Evolutionary conservation across 2,113 vertebrate genomes (phyloP).

Genomic region (Varanus salvator): DNA sequence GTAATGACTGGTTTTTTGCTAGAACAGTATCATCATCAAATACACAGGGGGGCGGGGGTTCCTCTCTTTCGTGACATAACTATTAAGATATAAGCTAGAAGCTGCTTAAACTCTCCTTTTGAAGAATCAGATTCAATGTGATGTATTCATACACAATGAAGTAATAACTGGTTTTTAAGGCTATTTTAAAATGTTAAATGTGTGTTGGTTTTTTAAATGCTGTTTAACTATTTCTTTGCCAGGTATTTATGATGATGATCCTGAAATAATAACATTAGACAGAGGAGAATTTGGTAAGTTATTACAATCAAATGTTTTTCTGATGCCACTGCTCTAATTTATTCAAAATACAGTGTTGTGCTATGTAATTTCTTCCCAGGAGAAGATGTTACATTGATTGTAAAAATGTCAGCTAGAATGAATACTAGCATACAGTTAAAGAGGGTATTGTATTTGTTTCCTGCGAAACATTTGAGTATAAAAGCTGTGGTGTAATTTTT

Average conservation of each 20-base stretch:
- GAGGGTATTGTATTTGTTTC: background rate
- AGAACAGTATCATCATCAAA: background rate
- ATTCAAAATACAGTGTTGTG: background rate
- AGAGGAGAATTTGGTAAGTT: constrained; percentile 96
- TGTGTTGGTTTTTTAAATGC: background rate
- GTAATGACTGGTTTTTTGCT: background rate
- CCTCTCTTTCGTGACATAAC: background rate
- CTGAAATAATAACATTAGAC: constrained; percentile 95
- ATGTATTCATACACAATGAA: background rate
- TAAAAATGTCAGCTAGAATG: background rate
- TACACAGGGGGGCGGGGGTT: background rate
- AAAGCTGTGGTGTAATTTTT: background rate
- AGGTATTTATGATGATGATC: constrained; percentile 99
- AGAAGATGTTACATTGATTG: background rate
- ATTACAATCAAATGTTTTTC: background rate
- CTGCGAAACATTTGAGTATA: background rate
- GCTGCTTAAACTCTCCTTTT: no score
- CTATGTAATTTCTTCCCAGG: background rate
- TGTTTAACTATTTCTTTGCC: constrained; percentile 59
- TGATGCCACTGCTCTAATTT: background rate
- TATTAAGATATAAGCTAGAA: background rate
- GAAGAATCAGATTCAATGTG: background rate
- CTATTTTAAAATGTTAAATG: constrained; percentile 22
- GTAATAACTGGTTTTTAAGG: background rate
- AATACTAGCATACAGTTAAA: background rate